These are phyloP conservation scores for Siderastrea radians DNA, from an alignment of 92 coral and sea anemone genomes.

Conservation along the genomic window DNA sequence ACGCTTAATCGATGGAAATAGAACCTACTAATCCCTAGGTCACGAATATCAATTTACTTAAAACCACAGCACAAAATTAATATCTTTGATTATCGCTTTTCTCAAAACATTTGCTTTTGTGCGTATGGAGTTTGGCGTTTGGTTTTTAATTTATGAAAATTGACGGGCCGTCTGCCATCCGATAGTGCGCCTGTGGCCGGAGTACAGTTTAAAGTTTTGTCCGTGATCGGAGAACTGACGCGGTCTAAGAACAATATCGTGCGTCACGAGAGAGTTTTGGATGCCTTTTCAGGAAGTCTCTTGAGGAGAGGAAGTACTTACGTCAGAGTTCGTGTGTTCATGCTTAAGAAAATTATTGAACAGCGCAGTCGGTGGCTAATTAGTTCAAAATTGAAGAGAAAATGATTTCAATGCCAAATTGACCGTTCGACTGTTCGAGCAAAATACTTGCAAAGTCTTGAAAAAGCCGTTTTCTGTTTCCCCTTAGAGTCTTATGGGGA, in stretches of 20 bases:
- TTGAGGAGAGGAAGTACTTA: neutral
- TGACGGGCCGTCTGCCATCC: no score
- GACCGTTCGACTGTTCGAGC: no score
- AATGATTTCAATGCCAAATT: no score
- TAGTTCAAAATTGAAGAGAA: no score
- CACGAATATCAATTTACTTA: neutral
- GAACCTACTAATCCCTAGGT: neutral
- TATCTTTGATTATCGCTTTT: neutral
- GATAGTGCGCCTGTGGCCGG: neutral
- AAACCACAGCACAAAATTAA: neutral
- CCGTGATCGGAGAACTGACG: conserved; percentile 15
- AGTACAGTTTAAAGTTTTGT: neutral
- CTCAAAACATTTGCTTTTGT: neutral
- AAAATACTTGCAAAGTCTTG: no score
- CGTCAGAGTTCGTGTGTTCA: neutral
- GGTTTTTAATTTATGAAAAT: neutral
- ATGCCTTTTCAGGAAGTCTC: no score
- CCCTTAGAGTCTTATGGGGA: no score
- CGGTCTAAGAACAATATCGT: no score
- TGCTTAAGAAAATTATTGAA: no score
- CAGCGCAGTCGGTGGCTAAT: no score
- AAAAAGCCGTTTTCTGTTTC: no score
- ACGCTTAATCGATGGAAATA: neutral
- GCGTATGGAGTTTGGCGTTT: neutral
- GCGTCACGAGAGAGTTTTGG: neutral